Base-by-base conservation (phyloP, 2,888 invertebrate species). In the Prostheceraeus crozeri region DNA sequence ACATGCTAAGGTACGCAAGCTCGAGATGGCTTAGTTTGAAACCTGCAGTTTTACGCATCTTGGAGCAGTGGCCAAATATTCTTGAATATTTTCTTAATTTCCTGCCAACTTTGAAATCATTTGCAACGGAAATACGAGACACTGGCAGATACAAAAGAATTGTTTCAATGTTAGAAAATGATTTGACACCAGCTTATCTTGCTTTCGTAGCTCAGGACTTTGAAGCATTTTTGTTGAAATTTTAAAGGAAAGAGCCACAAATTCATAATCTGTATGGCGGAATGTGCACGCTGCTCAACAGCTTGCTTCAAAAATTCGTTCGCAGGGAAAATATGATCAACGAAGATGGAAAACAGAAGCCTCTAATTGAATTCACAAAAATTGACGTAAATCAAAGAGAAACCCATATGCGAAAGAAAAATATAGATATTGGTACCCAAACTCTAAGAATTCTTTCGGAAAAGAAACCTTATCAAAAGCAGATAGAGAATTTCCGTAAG, bases 21-120 rank as follows among this genome's bases (percentile, higher is more conserved):
- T 40, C 40, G 8, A 40, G 40, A n/a, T 40, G 40, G 40, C 40
- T 40, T 14, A 40, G 40, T 40, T 19, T 40, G 19, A 40, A 40
- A 40, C 40, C 40, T 19, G 40, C 40, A 40, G 19, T 40, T 40
- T 23, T 40, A 23, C 40, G 16, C 21, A 40, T 40, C 21, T 40
- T 40, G 40, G 40, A 40, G n/a, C 40, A 40, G 40, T 40, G 40
- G 40, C 6, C 14, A 48, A 48, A 48, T 48, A 23, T 48, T 48
- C 48, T 25, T 25, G 25, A 8, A 25, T 48, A 48, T 48, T 48
- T 48, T 48, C 48, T 48, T 10, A 48, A 48, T 10, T 48, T 48
- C 48, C 28, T 48, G 48, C 48, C 48, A 6, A 48, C 48, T 4
- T 8, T 21, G 14, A 4, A 8, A 48, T 25, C 4, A 23, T 48